Evolutionary conservation across 2,113 vertebrate genomes (phyloP), one percentile per base, ranked within the genome.

Genomic region (Heloderma charlesbogerti): DNA sequence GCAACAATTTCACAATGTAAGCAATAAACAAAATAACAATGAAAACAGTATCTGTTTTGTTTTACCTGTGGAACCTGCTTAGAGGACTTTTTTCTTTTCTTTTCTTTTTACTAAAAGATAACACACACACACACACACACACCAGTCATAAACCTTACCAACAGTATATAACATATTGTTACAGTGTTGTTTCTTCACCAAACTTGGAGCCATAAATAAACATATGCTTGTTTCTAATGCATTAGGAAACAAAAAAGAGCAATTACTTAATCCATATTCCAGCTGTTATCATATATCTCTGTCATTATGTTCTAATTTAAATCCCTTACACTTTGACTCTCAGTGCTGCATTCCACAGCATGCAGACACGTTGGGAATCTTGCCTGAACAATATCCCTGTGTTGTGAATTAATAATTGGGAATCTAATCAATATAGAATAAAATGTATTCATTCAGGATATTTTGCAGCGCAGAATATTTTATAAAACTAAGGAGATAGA

Each of bases 381-480:
- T 83, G 37, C 3, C 89, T 93, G 57, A 51, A 95, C 94, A 95
- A 93, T 88, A 84, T 81, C 80, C 92, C 51, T 88, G 37, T 78
- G 84, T 4, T 78, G 31, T 90, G 88, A 95, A 94, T 90, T 91
- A 67, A 78, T 93, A 94, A 95, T 93, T 83, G 90, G 81, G 31
- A 84, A 88, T 94, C 92, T 90, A 95, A 94, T 93, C 93, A 94
- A 88, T 37, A 81, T 93, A 80, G 90, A 96, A 60, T 60, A 95
- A 94, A 89, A 69, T 92, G 31, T 66, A 88, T 88, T 75, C 57
- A 79, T 88, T 45, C 37, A 66, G 75, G n/a, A 40, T 79, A 88
- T 79, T 10, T 78, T 92, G 92, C 88, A 60, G 60, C 43, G 72
- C 79, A 88, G 84, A 94, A 94, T 94, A 85, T 86, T n/a, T 93